Percentiles rank a stretch among this genome's conserved stretches.
These are phyloP conservation scores for Labroides dimidiatus DNA, from an alignment of 2,797 vertebrate species.

Conservation along the genomic window DNA sequence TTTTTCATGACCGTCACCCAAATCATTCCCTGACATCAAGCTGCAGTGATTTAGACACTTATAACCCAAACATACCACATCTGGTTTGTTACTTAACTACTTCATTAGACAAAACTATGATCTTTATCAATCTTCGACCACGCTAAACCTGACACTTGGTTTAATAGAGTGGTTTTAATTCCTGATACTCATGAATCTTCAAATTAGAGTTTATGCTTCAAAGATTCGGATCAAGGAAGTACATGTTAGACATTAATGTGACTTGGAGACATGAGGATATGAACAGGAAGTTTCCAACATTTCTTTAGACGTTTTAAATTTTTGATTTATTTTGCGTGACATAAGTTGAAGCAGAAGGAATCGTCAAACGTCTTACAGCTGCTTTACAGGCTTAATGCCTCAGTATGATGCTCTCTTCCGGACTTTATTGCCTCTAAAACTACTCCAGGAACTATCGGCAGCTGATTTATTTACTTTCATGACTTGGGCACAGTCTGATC, in stretches of 20 bases:
- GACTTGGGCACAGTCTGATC: constrained; percentile 52
- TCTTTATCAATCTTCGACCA: no score
- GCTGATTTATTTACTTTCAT: constrained; percentile 75
- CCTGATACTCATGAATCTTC: no score
- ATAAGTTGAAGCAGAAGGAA: constrained; percentile 14
- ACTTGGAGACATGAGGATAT: background rate
- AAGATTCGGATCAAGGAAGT: no score
- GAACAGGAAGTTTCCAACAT: background rate
- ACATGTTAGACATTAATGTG: background rate
- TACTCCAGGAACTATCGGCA: constrained; percentile 54
- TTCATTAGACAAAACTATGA: no score
- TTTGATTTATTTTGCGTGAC: background rate
- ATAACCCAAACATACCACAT: no score
- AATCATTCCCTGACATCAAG: no score
- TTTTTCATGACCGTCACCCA: no score
- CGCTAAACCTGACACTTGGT: no score
- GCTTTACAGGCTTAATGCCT: background rate
- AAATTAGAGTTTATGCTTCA: no score
- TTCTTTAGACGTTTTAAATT: background rate
- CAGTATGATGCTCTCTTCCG: constrained; percentile 27
- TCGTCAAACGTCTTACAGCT: constrained; percentile 5
- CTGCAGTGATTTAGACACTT: no score
- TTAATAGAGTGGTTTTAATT: no score
- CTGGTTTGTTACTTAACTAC: no score
- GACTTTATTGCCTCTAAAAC: constrained; percentile 23